Evolutionary conservation across 2,113 vertebrate genomes (phyloP), one percentile per base, ranked within the genome.

Genomic region (Baryphthengus martii): DNA sequence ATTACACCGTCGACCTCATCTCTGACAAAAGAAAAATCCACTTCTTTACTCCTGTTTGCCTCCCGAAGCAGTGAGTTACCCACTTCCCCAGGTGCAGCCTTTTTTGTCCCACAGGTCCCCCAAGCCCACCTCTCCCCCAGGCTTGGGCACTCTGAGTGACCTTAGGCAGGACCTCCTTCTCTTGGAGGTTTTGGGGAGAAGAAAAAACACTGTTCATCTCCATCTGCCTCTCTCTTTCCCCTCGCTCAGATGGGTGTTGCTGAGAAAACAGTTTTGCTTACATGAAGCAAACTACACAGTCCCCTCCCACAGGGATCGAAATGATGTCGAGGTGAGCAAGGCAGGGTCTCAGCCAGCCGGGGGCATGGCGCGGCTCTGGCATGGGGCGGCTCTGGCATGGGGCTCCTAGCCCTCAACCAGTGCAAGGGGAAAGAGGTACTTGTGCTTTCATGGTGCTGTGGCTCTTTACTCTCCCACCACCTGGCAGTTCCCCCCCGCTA

Each of bases 361-460:
- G 0, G 11, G 39, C 55, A 17, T 0, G 0, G 47, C 40, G n/a
- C n/a, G n/a, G n/a, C n/a, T n/a, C n/a, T n/a, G n/a, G n/a, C n/a
- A n/a, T n/a, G n/a, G n/a, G n/a, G 6, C 1, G 1, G 37, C 37
- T 20, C 56, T 37, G 33, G 21, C 4, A 3, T 14, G 14, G 8
- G 33, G 47, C 33, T 67, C 44, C 29, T 24, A 40, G 20, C 37
- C n/a, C 52, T 26, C 53, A 24, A 16, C 2, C 14, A 44, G 28
- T 6, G 14, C 9, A 20, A 58, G 35, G 23, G 16, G 20, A 47
- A 72, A 59, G 37, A 16, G 47, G n/a, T 11, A 13, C 49, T n/a
- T 24, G 39, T 9, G 13, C 59, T 56, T 28, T 50, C 28, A 6
- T 0, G 0, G 7, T 11, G 31, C 67, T 13, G 28, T 0, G 0